A percentile compares a stretch with the other conserved stretches of the same genome.
These are phyloP conservation scores for Rattus norvegicus DNA, from an alignment of 2,113 vertebrate species.

Conservation along the genomic window GRCr8 NC_086023.1:43820501-43821000, in stretches of 20 bases:
- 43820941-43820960: constrained; percentile 32
- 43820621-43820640: too few relatives aligned
- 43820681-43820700: too few relatives aligned
- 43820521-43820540: too few relatives aligned
- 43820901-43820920: constrained; percentile 52
- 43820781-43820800: background rate
- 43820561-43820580: too few relatives aligned
- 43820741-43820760: background rate
- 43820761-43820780: background rate
- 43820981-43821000: background rate
- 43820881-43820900: constrained; percentile 13
- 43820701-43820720: too few relatives aligned
- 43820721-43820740: too few relatives aligned
- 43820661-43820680: too few relatives aligned
- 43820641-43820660: too few relatives aligned
- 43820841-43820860: background rate
- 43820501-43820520: too few relatives aligned
- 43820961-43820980: constrained; percentile 32
- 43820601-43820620: too few relatives aligned
- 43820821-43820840: background rate
- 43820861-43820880: constrained; percentile 27
- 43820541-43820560: too few relatives aligned
- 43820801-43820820: background rate
- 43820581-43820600: too few relatives aligned
- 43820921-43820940: constrained; percentile 52